phyloP scores from a whole-genome alignment of 1,140 invertebrate species.

The Brachionus rubens region DNA sequence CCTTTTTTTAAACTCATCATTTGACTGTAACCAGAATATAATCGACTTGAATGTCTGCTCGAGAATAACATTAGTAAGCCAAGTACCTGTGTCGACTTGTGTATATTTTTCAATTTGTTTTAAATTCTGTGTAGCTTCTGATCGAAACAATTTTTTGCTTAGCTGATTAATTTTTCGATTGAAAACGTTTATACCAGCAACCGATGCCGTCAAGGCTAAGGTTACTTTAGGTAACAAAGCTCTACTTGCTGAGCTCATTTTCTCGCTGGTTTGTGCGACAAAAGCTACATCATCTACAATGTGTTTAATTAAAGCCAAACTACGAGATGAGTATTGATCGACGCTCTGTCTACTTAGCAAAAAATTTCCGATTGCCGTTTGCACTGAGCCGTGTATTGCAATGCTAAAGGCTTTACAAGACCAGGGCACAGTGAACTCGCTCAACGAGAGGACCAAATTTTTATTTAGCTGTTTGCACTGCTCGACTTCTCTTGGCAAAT shows the following conservation, averaged over 20 bases:
- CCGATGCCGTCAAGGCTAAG: no score
- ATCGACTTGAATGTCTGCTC: constrained; percentile 4
- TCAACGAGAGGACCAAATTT: constrained; percentile 7
- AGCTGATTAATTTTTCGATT: neutral
- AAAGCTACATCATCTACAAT: neutral
- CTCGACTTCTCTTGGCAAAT: neutral
- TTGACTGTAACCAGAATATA: neutral
- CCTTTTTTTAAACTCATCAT: neutral
- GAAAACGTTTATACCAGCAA: no score
- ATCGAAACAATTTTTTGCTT: neutral
- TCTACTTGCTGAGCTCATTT: no score
- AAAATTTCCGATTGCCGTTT: neutral
- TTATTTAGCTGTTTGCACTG: neutral
- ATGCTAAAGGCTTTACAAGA: neutral
- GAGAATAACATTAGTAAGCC: neutral
- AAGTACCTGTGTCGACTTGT: neutral
- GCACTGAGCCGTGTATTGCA: neutral
- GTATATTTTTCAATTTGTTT: neutral
- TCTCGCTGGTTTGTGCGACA: neutral
- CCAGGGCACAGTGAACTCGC: neutral
- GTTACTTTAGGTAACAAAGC: no score
- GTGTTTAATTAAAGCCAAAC: neutral
- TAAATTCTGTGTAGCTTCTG: neutral
- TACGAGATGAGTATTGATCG: neutral
- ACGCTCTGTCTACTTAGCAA: neutral